A percentile compares a stretch with the other conserved stretches of the same genome.
phyloP scores from a whole-genome alignment of 2,113 vertebrate genomes.

The Porphyrio hochstetteri region DNA sequence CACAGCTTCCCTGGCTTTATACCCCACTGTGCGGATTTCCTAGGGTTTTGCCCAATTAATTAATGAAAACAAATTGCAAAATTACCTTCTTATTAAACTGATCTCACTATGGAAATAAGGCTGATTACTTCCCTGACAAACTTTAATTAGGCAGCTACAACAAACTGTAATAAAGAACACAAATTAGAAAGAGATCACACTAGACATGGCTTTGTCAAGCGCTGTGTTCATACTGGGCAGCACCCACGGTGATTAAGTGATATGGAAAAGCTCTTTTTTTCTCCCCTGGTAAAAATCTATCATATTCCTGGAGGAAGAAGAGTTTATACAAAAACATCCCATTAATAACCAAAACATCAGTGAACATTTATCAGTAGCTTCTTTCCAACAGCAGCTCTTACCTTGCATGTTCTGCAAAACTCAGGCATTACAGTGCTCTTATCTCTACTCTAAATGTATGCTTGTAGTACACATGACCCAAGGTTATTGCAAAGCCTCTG shows the following conservation, averaged over 20 bases:
- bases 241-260: background rate
- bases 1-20: background rate
- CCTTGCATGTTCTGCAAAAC: background rate
- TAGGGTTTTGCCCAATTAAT: slow-evolving; percentile 16
- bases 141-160: slow-evolving; percentile 55
- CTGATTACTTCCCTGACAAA: slow-evolving; percentile 46
- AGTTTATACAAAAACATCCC: background rate
- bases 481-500: background rate
- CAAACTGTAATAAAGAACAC: slow-evolving; percentile 46
- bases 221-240: background rate
- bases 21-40: background rate
- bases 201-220: background rate
- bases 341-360: background rate
- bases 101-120: slow-evolving; percentile 15
- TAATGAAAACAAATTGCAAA: slow-evolving; percentile 35
- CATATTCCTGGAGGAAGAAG: background rate
- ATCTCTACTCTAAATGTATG: slow-evolving; percentile 11
- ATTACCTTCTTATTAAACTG: slow-evolving; percentile 45
- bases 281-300: background rate
- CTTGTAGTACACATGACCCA: background rate
- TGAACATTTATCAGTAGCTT: background rate
- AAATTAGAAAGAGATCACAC: slow-evolving; percentile 2
- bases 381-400: background rate
- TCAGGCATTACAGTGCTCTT: background rate
- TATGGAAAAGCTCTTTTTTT: background rate